Conservation (phyloP, 2,113 vertebrate species). For the Thinocorus orbignyianus region DNA sequence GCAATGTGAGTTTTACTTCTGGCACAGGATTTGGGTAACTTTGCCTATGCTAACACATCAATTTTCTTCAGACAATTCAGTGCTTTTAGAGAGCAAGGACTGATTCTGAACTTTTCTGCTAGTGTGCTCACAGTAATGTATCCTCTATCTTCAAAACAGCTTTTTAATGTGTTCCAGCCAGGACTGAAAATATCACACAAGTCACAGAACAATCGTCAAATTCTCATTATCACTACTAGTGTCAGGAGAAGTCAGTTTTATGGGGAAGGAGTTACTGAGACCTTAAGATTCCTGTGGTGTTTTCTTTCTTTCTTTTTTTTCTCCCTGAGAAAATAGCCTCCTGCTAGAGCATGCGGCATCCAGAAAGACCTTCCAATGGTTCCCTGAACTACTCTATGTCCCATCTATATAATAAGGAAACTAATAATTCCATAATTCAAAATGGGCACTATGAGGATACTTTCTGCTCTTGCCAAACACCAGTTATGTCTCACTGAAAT, state of each 20-base stretch:
- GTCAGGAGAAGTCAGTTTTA: slow-evolving; percentile 47
- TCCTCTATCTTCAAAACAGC: slow-evolving; percentile 43
- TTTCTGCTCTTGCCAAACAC: slow-evolving; percentile 41
- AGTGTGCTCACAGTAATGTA: slow-evolving; percentile 53
- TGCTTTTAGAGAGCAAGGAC: slow-evolving; percentile 15
- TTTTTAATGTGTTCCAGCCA: slow-evolving; percentile 53
- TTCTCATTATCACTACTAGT: slow-evolving; percentile 48
- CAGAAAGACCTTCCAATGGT: slow-evolving; percentile 37
- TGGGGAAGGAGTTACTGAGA: slow-evolving; percentile 26
- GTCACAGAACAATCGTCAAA: slow-evolving; percentile 58
- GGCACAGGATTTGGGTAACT: neutral
- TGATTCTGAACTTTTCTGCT: slow-evolving; percentile 33
- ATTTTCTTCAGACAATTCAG: slow-evolving; percentile 7
- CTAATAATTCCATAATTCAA: slow-evolving; percentile 57
- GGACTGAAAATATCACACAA: slow-evolving; percentile 53
- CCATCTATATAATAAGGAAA: slow-evolving; percentile 51
- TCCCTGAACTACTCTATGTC: slow-evolving; percentile 37
- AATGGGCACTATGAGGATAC: slow-evolving; percentile 48
- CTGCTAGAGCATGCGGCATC: neutral
- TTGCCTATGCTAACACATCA: slow-evolving; percentile 3
- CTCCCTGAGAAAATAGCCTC: neutral
- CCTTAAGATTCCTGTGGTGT: slow-evolving; percentile 32
- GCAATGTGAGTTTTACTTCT: neutral
- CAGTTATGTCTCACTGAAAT: slow-evolving; percentile 34
- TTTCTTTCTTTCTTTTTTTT: neutral